Percentiles rank a stretch among this genome's conserved stretches.
These are phyloP conservation scores for Heterodera carotae DNA, from an alignment of 1,140 invertebrate genomes.

Conservation along the genomic window DNA sequence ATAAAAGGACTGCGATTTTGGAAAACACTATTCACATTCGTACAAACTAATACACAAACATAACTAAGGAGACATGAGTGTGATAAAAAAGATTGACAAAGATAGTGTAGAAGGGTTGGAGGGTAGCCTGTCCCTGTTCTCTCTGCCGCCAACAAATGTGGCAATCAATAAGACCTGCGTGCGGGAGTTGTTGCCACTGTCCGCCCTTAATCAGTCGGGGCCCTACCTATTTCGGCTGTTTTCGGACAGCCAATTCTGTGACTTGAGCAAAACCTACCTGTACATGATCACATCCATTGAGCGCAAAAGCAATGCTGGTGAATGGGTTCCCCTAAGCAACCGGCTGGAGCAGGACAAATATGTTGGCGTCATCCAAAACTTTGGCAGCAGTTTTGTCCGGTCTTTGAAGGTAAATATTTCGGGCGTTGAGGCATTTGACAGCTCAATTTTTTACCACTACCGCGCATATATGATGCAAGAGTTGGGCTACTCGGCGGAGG, in stretches of 20 bases:
- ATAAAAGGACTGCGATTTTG: neutral
- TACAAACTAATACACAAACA: neutral
- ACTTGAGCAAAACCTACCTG: neutral
- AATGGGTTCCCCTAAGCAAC: conserved; percentile 8
- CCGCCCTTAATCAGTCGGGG: conserved; percentile 7
- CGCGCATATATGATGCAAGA: neutral
- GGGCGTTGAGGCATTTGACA: neutral
- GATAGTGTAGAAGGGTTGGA: conserved; percentile 18
- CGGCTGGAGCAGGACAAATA: neutral
- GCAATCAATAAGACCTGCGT: neutral
- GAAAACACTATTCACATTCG: too few species aligned
- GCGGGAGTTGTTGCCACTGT: neutral
- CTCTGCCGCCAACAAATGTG: conserved; percentile 5
- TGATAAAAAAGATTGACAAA: conserved; percentile 22
- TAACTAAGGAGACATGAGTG: neutral
- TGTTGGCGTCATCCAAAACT: neutral
- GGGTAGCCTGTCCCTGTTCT: neutral
- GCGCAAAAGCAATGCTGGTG: neutral
- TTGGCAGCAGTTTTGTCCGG: neutral
- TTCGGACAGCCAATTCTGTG: neutral
- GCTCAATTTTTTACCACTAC: neutral
- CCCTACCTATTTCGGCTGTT: conserved; percentile 16
- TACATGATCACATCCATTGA: neutral
- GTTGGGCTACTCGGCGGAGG: neutral
- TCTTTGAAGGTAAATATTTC: neutral